Evolutionary conservation across 2,888 invertebrate genomes (phyloP).

Genomic region (Chrysopilus asiliformis): DNA sequence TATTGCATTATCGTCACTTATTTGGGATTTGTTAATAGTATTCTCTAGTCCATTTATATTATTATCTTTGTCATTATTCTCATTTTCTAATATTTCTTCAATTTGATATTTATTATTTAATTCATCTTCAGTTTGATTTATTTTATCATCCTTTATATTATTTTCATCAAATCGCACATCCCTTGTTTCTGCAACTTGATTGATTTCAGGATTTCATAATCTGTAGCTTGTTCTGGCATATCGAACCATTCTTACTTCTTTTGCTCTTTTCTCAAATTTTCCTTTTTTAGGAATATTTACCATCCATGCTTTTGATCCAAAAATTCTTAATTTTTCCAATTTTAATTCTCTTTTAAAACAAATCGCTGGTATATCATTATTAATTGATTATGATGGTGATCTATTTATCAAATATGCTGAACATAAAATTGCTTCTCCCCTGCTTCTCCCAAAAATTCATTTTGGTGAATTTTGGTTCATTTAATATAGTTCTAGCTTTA

Average conservation of each 20-base stretch:
- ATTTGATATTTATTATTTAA: slow-evolving; percentile 8
- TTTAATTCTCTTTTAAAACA: slow-evolving; percentile 5
- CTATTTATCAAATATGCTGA: slow-evolving; percentile 12
- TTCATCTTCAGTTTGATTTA: slow-evolving; percentile 10
- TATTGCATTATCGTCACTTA: too few species aligned
- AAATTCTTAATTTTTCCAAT: too few species aligned
- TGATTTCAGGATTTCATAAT: slow-evolving; percentile 6
- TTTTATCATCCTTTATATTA: slow-evolving; percentile 6
- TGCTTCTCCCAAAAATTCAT: too few species aligned
- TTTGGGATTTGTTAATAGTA: too few species aligned
- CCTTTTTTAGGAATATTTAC: slow-evolving; percentile 5
- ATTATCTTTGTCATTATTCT: slow-evolving; percentile 3
- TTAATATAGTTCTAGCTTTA: slow-evolving; percentile 15
- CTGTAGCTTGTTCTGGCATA: slow-evolving; percentile 6
- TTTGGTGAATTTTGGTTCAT: slow-evolving; percentile 14
- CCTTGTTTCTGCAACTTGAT: slow-evolving; percentile 5
- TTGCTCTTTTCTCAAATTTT: slow-evolving; percentile 5
- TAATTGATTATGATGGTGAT: slow-evolving; percentile 7
- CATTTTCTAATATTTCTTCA: slow-evolving; percentile 8
- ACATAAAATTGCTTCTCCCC: slow-evolving; percentile 12
- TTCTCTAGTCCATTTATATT: neutral
- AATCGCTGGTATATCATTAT: slow-evolving; percentile 9
- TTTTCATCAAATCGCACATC: slow-evolving; percentile 8
- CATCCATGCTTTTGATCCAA: slow-evolving; percentile 9
- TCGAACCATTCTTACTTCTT: slow-evolving; percentile 8